Evolutionary conservation across 2,113 vertebrate species (phyloP), one percentile per base, ranked within the genome.

Genomic region (Malurus alboscapulatus): DNA sequence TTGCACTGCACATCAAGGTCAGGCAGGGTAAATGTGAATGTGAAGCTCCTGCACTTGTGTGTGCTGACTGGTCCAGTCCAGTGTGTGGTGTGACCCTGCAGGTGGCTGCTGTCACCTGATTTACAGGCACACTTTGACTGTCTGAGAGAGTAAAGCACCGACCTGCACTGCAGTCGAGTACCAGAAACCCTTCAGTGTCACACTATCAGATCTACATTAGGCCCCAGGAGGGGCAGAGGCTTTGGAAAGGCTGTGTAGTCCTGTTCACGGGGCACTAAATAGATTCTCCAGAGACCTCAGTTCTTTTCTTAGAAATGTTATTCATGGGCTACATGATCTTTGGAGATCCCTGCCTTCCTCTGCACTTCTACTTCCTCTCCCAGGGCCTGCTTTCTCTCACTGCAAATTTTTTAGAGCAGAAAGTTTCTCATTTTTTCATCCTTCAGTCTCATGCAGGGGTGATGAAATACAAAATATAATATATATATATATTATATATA

Each of bases 271-370:
- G 65, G 24, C 76, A 48, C 17, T 14, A 32, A 71, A 27, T 0
- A 25, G 40, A 45, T 21, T 77, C 47, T 58, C 34, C 17, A 54
- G 73, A 77, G 69, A 55, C 9, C 14, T 74, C 1, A 1, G 24
- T 36, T 59, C 47, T 88, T 85, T 77, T 74, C 78, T 78, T 58
- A 83, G 79, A 93, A 80, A 79, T 51, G 32, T 54, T 84, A 50
- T 59, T 63, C 17, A 18, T 44, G 26, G 30, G 55, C 65, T 88
- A 19, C 1, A 1, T 74, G 50, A 87, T 58, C 54, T 93, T 58
- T 66, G 85, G 72, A 79, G 65, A 6, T 69, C 78, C 22, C 40
- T 66, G 55, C 0, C 2, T 9, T 63, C 12, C 45, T 68, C n/a
- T 74, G 45, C 68, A 51, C 50, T 85, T 75, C 63, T 67, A 5